Percentiles rank a stretch among this genome's conserved stretches.
Evolutionary conservation across 2,797 vertebrate genomes (phyloP).

Genomic region (Pterois miles): DNA sequence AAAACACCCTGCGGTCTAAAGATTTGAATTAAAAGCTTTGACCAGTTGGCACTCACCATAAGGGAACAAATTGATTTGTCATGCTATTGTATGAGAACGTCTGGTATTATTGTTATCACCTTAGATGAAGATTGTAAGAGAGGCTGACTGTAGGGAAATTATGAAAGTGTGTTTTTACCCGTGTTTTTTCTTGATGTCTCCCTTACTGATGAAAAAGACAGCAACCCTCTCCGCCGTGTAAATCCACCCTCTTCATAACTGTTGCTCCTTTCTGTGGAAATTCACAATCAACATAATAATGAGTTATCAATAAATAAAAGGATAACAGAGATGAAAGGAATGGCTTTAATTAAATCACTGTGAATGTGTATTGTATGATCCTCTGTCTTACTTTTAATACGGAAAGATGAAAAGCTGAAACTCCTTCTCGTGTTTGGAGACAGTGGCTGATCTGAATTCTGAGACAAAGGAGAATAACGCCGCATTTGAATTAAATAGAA

Average conservation of each 20-base stretch:
- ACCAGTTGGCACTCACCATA: background rate
- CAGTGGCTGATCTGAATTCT: conserved; percentile 22
- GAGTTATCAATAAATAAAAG: background rate
- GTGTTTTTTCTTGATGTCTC: conserved; percentile 34
- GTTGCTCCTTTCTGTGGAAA: conserved; percentile 47
- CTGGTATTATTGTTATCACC: background rate
- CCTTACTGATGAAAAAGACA: conserved; percentile 68
- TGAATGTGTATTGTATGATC: background rate
- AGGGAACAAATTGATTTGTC: background rate
- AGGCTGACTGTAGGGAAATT: too few species aligned
- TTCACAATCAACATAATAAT: background rate
- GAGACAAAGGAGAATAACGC: background rate
- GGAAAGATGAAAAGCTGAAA: conserved; percentile 71
- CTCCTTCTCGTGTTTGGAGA: conserved; percentile 48
- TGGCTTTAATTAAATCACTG: background rate
- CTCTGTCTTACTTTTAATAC: conserved; percentile 65
- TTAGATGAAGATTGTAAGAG: background rate
- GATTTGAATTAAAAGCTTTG: background rate
- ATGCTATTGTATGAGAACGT: background rate
- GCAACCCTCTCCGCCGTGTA: conserved; percentile 33
- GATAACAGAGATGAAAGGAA: background rate
- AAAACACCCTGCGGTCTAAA: background rate
- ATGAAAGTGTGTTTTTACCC: conserved; percentile 27
- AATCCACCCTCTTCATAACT: conserved; percentile 40
- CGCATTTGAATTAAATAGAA: background rate